Evolutionary conservation across 2,113 vertebrate species (phyloP).

Genomic region (Prionailurus viverrinus): DNA sequence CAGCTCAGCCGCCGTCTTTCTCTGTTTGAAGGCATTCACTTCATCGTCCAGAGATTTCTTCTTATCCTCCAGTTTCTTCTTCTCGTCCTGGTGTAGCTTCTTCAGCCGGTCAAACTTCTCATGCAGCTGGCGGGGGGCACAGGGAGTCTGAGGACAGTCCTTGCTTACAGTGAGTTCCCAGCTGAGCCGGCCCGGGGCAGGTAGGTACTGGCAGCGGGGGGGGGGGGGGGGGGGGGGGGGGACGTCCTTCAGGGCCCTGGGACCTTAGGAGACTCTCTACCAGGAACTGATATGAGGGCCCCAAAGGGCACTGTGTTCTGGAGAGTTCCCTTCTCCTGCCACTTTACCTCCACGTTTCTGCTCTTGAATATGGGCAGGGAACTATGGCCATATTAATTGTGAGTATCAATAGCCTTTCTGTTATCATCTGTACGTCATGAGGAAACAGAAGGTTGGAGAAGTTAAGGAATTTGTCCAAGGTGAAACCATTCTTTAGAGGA

Average conservation of each 20-base stretch:
- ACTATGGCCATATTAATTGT: background rate
- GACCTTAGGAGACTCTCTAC: background rate
- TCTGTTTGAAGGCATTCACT: conserved; percentile 97
- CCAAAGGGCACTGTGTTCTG: background rate
- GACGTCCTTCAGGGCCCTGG: background rate
- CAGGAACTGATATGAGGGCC: background rate
- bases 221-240: too few species aligned
- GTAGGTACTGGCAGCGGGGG: too few species aligned
- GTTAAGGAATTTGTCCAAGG: conserved; percentile 29
- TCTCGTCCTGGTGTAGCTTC: conserved; percentile 98
- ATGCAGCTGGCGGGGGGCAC: conserved; percentile 90
- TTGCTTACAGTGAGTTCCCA: background rate
- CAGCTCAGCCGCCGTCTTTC: conserved; percentile 97
- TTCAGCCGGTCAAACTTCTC: conserved; percentile 99
- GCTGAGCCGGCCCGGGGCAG: background rate
- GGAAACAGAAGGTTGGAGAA: conserved; percentile 17
- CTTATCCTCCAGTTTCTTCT: conserved; percentile 99
- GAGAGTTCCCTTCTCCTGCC: background rate
- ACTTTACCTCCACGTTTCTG: conserved; percentile 18
- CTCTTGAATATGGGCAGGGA: conserved; percentile 30
- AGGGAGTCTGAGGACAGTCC: background rate
- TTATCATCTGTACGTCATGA: background rate
- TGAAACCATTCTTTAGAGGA: background rate
- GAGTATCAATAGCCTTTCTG: background rate
- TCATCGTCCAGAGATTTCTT: conserved; percentile 97